phyloP scores from a whole-genome alignment of 1,140 invertebrate genomes.

The Triops longicaudatus region DNA sequence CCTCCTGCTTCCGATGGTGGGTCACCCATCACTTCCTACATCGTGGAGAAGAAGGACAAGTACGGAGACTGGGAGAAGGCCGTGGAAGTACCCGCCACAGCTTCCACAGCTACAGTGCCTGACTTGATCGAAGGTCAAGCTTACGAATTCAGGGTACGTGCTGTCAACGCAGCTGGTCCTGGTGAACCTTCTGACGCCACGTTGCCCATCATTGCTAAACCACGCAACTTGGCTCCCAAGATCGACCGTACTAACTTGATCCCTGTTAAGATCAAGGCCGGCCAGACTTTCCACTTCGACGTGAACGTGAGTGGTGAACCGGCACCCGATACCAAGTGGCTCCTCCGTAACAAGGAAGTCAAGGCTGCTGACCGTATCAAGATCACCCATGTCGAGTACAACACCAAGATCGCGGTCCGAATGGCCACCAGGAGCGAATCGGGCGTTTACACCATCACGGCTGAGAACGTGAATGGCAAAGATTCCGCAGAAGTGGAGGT shows the following conservation, averaged over 20 bases:
- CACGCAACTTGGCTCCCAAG: slow-evolving; percentile 72
- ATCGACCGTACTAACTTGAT: slow-evolving; percentile 82
- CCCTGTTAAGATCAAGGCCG: slow-evolving; percentile 76
- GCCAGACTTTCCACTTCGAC: slow-evolving; percentile 71
- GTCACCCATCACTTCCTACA: slow-evolving; percentile 73
- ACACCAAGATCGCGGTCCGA: slow-evolving; percentile 76
- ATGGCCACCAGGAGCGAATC: slow-evolving; percentile 79
- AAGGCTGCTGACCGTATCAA: slow-evolving; percentile 59
- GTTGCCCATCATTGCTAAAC: slow-evolving; percentile 79
- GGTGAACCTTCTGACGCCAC: slow-evolving; percentile 83
- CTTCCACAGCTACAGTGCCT: slow-evolving; percentile 74
- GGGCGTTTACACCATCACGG: slow-evolving; percentile 81
- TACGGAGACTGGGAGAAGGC: slow-evolving; percentile 91
- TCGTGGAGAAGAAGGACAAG: slow-evolving; percentile 89
- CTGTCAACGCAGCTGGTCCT: slow-evolving; percentile 86
- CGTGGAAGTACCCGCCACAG: slow-evolving; percentile 65
- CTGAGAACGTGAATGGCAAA: slow-evolving; percentile 87
- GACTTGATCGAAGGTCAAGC: slow-evolving; percentile 82
- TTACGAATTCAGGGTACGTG: slow-evolving; percentile 83
- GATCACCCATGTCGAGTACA: slow-evolving; percentile 75
- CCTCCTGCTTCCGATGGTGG: slow-evolving; percentile 73
- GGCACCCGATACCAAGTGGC: slow-evolving; percentile 81
- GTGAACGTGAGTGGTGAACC: slow-evolving; percentile 78
- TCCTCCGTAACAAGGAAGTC: slow-evolving; percentile 61
- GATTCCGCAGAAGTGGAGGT: slow-evolving; percentile 87